A percentile compares a stretch with the other conserved stretches of the same genome.
Evolutionary conservation across 2,888 invertebrate genomes (phyloP).

Genomic region (Amblyjoppa proteus): DNA sequence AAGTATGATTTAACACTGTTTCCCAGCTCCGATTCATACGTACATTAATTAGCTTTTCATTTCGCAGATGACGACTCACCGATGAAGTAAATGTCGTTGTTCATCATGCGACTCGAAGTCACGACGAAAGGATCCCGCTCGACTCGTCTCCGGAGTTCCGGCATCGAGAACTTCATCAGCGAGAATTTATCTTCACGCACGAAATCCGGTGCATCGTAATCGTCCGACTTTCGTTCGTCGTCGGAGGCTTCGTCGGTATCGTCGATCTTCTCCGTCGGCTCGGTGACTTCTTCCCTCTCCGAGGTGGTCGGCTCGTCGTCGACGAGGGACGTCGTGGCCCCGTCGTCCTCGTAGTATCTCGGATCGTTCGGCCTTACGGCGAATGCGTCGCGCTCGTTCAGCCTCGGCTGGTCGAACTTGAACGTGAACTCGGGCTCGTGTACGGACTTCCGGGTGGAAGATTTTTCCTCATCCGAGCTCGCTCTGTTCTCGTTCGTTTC

Average conservation of each 20-base stretch:
- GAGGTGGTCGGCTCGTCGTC: constrained; percentile 31
- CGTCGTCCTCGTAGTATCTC: constrained; percentile 80
- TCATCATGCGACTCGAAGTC: constrained; percentile 75
- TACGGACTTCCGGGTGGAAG: constrained; percentile 28
- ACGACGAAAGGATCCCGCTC: constrained; percentile 76
- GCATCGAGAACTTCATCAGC: constrained; percentile 55
- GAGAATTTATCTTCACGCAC: constrained; percentile 58
- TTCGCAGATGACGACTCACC: constrained; percentile 75
- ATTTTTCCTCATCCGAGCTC: background rate
- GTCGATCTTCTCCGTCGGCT: background rate
- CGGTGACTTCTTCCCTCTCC: background rate
- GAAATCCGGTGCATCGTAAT: background rate
- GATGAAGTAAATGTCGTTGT: constrained; percentile 83
- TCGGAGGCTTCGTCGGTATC: background rate
- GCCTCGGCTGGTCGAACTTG: constrained; percentile 74
- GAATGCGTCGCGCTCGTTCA: constrained; percentile 77
- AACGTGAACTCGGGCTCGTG: constrained; percentile 79
- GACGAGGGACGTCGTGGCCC: background rate
- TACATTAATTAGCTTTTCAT: background rate
- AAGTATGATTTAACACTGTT: too few relatives aligned
- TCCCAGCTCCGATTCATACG: too few relatives aligned
- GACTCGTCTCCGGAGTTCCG: constrained; percentile 75
- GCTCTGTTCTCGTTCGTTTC: constrained; percentile 19
- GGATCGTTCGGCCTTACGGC: constrained; percentile 84
- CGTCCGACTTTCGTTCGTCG: background rate